Percentiles rank a stretch among this genome's conserved stretches.
Conservation (phyloP, 2,797 vertebrate genomes). For the Tauraco hartlaubi region DNA sequence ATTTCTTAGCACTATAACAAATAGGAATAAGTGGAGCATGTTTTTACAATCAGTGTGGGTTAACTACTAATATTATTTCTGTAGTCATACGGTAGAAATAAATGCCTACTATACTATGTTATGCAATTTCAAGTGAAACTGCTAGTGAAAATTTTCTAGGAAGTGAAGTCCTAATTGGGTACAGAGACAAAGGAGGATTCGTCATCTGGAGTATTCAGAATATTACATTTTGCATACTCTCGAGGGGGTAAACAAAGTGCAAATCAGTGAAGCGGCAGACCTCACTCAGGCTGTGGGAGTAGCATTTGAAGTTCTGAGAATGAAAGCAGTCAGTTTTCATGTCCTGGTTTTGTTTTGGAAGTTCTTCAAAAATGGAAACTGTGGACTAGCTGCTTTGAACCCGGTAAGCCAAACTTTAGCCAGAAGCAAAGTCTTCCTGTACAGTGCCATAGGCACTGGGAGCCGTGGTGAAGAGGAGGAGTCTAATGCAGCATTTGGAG, state of each 20-base stretch:
- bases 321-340: neutral
- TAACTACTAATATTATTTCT: constrained; percentile 51
- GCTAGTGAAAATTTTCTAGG: constrained; percentile 39
- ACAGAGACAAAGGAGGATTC: constrained; percentile 60
- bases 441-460: neutral
- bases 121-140: constrained; percentile 52
- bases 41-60: constrained; percentile 38
- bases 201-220: constrained; percentile 1
- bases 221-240: neutral
- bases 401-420: neutral
- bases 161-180: constrained; percentile 54
- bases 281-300: neutral
- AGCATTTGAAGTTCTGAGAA: neutral
- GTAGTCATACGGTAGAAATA: constrained; percentile 20
- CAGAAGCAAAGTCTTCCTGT: neutral
- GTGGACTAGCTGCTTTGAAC: neutral
- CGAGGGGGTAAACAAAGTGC: neutral
- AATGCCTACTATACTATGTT: constrained; percentile 18
- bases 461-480: neutral
- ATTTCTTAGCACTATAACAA: constrained; percentile 36
- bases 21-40: constrained; percentile 33
- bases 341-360: neutral
- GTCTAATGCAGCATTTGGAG: neutral
- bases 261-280: neutral
- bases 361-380: neutral